These are phyloP conservation scores for Sebastes fasciatus DNA, from an alignment of 2,113 vertebrate species.

Conservation along the genomic window DNA sequence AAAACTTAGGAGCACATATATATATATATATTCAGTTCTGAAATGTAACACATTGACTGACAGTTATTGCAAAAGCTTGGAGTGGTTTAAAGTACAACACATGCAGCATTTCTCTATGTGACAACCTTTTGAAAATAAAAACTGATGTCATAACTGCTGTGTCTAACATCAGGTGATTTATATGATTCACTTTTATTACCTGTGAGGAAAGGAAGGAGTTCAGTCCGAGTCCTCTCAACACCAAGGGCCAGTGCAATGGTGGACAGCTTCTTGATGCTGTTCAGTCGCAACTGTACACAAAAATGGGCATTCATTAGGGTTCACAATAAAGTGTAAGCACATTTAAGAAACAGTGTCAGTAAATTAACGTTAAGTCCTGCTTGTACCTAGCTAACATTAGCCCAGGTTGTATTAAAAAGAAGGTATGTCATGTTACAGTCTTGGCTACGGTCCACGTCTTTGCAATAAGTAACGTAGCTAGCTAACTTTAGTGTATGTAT, in stretches of 20 bases:
- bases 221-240: conserved; percentile 91
- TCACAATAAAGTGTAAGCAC: neutral
- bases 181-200: conserved; percentile 74
- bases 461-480: neutral
- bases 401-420: neutral
- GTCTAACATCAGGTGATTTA: neutral
- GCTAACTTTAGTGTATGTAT: neutral
- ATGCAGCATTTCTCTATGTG: neutral
- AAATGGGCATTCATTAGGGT: neutral
- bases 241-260: conserved; percentile 92
- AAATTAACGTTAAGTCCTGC: neutral
- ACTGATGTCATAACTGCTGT: neutral
- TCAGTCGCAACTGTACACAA: conserved; percentile 87
- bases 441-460: no score
- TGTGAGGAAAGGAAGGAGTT: conserved; percentile 93
- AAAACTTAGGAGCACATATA: neutral
- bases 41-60: neutral
- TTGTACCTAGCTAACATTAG: neutral
- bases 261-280: conserved; percentile 94
- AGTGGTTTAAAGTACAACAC: neutral
- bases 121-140: neutral
- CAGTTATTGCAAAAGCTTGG: neutral
- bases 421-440: neutral
- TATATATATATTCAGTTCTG: neutral
- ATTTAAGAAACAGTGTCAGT: neutral